These are phyloP conservation scores for Drosophila pectinifera DNA, from an alignment of 1,140 invertebrate species.

Conservation along the genomic window DNA sequence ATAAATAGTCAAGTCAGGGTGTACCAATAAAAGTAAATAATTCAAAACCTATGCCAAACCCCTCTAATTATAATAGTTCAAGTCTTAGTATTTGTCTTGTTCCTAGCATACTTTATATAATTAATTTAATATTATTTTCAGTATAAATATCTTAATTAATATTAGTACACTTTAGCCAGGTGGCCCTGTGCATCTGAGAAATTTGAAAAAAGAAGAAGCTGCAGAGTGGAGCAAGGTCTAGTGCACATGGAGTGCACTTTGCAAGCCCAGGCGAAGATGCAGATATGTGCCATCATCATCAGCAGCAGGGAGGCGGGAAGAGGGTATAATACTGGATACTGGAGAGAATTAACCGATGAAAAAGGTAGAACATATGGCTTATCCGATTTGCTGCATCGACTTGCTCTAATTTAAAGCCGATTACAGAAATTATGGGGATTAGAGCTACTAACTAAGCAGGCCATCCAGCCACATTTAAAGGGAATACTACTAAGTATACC, in stretches of 20 bases:
- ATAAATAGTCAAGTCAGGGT: no score
- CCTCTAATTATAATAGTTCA: no score
- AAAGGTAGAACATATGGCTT: constrained; percentile 8
- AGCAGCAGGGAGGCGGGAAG: no score
- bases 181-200: not conserved
- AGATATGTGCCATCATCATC: constrained; percentile 21
- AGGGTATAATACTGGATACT: not conserved
- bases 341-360: constrained; percentile 20
- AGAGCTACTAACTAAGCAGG: not conserved
- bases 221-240: constrained; percentile 56
- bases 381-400: not conserved
- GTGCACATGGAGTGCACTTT: constrained; percentile 54
- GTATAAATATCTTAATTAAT: not conserved
- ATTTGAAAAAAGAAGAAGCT: constrained; percentile 27
- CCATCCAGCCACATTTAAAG: no score
- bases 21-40: no score
- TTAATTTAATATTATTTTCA: no score
- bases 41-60: no score
- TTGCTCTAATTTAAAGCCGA: constrained; percentile 1
- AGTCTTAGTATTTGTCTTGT: no score
- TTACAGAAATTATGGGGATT: not conserved
- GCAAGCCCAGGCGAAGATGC: constrained; percentile 11
- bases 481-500: no score
- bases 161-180: not conserved
- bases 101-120: no score